Evolutionary conservation across 2,888 invertebrate genomes (phyloP), one percentile per base, ranked within the genome.

Genomic region (Drosophila prolongata): DNA sequence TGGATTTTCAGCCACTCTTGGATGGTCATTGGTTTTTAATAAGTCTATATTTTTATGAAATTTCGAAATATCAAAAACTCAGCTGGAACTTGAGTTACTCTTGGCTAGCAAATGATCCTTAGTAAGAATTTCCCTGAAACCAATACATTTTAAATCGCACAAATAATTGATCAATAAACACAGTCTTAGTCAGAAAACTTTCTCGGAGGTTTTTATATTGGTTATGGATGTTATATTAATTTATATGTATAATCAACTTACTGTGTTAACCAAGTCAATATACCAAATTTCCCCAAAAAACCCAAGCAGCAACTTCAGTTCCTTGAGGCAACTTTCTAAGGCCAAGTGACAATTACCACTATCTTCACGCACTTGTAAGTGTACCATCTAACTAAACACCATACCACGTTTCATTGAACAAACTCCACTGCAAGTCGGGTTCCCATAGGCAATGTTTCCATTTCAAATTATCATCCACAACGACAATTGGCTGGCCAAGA

Each of bases 391-490:
- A 65, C 37, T 65, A 52, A 65, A 37, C 66, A 44, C 27, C 30
- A 24, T 6, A 13, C 27, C 64, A 50, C 64, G 52, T 37, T 52
- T 34, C 50, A 30, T 19, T 43, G 49, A 38, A 19, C 35, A 27
- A 66, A 30, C 11, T n/a, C 3, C 13, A 14, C 37, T 10, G 27
- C 27, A 24, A 24, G 13, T 13, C 53, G 13, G 14, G 34, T 52
- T 59, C 59, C 59, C 59, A 53, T 53, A 43, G 35, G 16, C 24
- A 40, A 16, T 68, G 50, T 70, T 71, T 70, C 40, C 59, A 27
- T 67, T 70, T 70, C 71, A 43, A 68, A 58, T 68, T 58, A 71
- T 60, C 66, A 66, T 54, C 69, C 46, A 6, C 44, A 53, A 19
- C 69, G 66, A 66, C 55, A 69, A 69, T 66, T 54, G 69, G 40